Percentiles rank a stretch among this genome's conserved stretches.
Conservation (phyloP, 1,140 invertebrate genomes). For the Coptotermes formosanus region DNA sequence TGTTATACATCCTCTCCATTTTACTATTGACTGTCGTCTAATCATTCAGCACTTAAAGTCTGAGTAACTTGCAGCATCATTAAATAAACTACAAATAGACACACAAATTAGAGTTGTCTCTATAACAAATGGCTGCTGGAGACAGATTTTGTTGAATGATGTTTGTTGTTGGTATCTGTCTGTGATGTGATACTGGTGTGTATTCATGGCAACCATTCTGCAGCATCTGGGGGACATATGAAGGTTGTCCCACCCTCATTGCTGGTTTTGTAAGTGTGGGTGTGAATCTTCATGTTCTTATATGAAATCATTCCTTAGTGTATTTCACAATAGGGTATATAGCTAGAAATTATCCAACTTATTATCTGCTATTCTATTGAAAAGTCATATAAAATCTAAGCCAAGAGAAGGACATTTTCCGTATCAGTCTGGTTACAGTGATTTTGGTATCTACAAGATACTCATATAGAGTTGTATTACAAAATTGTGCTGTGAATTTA, state of each 20-base stretch:
- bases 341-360: not conserved
- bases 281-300: not conserved
- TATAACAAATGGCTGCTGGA: not conserved
- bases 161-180: not conserved
- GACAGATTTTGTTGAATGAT: not conserved
- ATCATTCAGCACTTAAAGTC: too few species aligned
- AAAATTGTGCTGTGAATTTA: too few species aligned
- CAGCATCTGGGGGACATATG: not conserved
- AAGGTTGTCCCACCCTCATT: too few species aligned
- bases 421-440: too few species aligned
- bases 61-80: too few species aligned
- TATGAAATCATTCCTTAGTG: not conserved
- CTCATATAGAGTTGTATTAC: too few species aligned
- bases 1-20: too few species aligned
- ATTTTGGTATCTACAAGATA: too few species aligned
- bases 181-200: not conserved
- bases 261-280: not conserved
- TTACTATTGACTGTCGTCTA: too few species aligned
- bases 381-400: not conserved
- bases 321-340: not conserved
- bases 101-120: not conserved
- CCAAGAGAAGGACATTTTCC: too few species aligned
- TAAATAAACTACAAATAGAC: too few species aligned
- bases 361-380: not conserved
- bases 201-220: not conserved